Evolutionary conservation across 2,113 vertebrate genomes (phyloP), one percentile per base, ranked within the genome.

Genomic region (Scomber scombrus): DNA sequence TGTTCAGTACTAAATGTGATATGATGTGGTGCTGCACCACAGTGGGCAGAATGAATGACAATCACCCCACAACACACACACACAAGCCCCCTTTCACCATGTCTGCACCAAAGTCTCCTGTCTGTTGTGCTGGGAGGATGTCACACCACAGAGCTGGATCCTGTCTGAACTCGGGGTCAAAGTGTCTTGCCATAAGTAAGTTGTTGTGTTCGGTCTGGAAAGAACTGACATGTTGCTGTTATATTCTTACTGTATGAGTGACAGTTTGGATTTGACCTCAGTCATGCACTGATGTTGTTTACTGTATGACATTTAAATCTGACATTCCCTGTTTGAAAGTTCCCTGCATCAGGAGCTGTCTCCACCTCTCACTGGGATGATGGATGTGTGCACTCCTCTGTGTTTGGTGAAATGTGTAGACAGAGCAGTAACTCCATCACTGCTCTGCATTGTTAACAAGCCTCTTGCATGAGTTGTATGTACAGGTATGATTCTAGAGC

Each of bases 11-110:
- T 40, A 40, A 40, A 40, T 34, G 31, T 7, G 0, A 34, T 9
- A 2, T 26, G 34, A 40, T 40, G 34, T 40, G 34, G 5, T 40
- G 34, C 7, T 40, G 34, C 8, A 40, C 34, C 34, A 40, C 19
- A 12, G 4, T 57, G 55, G 21, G 72, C 69, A 67, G 85, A 64
- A 62, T 75, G 72, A 82, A 77, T 73, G 78, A 69, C 23, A 54
- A 47, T 69, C 64, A 16, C 46, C 50, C n/a, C 3, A 15, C 34
- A 12, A 31, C 31, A 34, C 31, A 34, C 31, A 34, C 43, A 15
- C 61, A 15, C n/a, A 10, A 29, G 54, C 31, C 14, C 14, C 45
- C n/a, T 45, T 5, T 55, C 56, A 16, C 12, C 23, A 19, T 63
- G 3, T 47, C 3, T 26, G 43, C 34, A 2, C 34, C 34, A 40